Evolutionary conservation across 2,888 invertebrate species (phyloP).

Genomic region (Ischnus inquisitorius): DNA sequence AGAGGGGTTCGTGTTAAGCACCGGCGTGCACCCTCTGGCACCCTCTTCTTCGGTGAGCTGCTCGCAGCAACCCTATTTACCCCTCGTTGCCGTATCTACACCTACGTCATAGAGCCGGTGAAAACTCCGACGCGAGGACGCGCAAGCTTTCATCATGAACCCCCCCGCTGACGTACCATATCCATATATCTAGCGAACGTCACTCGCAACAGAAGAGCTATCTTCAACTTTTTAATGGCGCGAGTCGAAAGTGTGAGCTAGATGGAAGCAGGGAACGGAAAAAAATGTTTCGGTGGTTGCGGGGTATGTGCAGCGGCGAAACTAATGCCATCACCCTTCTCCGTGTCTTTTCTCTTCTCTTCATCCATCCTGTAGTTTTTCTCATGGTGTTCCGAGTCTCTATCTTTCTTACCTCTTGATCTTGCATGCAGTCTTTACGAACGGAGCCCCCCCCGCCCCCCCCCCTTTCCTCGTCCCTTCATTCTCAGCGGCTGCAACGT

Average conservation of each 20-base stretch:
- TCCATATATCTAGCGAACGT: slow-evolving; percentile 53
- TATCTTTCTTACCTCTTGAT: slow-evolving; percentile 44
- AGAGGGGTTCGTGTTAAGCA: slow-evolving; percentile 73
- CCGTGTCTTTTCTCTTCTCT: slow-evolving; percentile 3
- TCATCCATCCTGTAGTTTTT: not conserved
- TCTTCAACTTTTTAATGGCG: slow-evolving; percentile 81
- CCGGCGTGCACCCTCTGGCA: slow-evolving; percentile 58
- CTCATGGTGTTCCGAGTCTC: not conserved
- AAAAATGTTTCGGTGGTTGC: slow-evolving; percentile 32
- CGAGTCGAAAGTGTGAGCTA: slow-evolving; percentile 64
- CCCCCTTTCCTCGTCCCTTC: not conserved
- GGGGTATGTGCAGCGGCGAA: slow-evolving; percentile 18
- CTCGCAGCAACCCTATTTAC: slow-evolving; percentile 20
- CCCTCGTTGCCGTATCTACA: slow-evolving; percentile 17
- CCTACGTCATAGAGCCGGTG: slow-evolving; percentile 38
- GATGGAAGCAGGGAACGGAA: not conserved
- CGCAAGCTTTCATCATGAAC: slow-evolving; percentile 40
- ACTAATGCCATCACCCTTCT: slow-evolving; percentile 51
- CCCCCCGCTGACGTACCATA: slow-evolving; percentile 11
- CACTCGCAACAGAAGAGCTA: slow-evolving; percentile 66
- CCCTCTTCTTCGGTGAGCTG: slow-evolving; percentile 27
- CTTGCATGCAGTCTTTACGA: slow-evolving; percentile 21
- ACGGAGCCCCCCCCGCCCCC: not conserved
- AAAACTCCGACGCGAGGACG: slow-evolving; percentile 36
- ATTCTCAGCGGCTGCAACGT: slow-evolving; percentile 10